Base-by-base conservation (phyloP, 2,797 vertebrate genomes). In the Oreonectes daqikongensis region DNA sequence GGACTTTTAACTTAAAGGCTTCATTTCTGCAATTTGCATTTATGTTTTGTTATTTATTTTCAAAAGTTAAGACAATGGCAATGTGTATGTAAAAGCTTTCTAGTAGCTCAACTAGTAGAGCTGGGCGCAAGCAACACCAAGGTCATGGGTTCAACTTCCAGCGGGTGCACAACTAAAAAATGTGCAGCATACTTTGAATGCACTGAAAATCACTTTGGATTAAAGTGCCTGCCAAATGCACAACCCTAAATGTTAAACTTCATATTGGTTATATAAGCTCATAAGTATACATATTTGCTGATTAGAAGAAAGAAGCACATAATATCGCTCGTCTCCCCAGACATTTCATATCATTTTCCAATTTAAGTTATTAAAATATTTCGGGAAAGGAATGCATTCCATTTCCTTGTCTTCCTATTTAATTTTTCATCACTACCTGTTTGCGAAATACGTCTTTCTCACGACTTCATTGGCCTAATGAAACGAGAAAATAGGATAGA, bases 371-470 rank as follows among this genome's bases (percentile, higher is more conserved):
- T 75, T 35, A 65, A 17, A 69, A 64, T 52, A 26, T 35, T 14
- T 17, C 1, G 69, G 2, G 24, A 40, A 57, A 52, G 20, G 42
- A 66, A 40, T 38, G 32, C 24, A 44, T 65, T 26, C 9, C 18
- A 40, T 40, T 67, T 61, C 44, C 22, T 82, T 46, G 69, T 70
- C 50, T 26, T 55, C 15, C 26, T 59, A 18, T 77, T 71, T 50
- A 4, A 8, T 81, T n/a, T 50, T 68, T 26, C 65, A 24, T 81
- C 48, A 30, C 73, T 65, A 81, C 70, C 68, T 65, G 78, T 74
- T 71, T 70, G 72, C 57, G 73, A 69, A 79, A 87, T 90, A 85
- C 83, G 69, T 84, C n/a, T 87, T 86, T 77, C 85, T 81, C 79
- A 79, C 74, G 2, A 22, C 79, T 74, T 73, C 70, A 85, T 86